Base-by-base conservation (phyloP, 2,113 vertebrate species). In the Phalacrocorax brasilianus region DNA sequence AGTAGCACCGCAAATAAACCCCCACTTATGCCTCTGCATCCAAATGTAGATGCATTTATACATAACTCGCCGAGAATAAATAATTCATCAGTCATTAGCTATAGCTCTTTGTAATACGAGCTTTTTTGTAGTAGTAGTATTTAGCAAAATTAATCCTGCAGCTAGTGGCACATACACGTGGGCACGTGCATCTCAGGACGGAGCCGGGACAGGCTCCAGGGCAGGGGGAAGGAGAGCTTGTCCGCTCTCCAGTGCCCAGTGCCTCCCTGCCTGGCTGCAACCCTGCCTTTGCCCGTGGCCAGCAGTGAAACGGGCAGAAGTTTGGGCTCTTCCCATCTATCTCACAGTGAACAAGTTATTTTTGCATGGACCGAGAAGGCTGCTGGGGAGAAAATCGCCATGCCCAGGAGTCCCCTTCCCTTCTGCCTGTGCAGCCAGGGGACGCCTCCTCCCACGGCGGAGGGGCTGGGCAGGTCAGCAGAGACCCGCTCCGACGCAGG, bases 271-370 rank as follows among this genome's bases (percentile, higher is more conserved):
- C 49, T 8, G 8, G 49, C 12, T 30, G 12, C 33, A n/a, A 2
- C 21, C 5, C 22, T 22, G 13, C 20, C 45, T 55, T 12, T 45
- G 32, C 20, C 8, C 6, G 22, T 13, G 35, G 13, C 16, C 38
- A 47, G 62, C 0, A 1, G n/a, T n/a, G 23, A 45, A 13, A 50
- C 0, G 0, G 44, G 61, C 18, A 52, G 47, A 35, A 10, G 11
- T 2, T 12, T 14, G 28, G 30, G 8, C 45, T 73, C 22, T 44
- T 70, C 38, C 33, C 11, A 5, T 38, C 47, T 14, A 11, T 42
- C 28, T 44, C 28, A 50, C 21, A 45, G 5, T 2, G 7, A 30
- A 30, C 27, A 8, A 23, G 7, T 27, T 6, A 55, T 42, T 73
- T 85, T 68, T 26, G 24, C 24, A 42, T 58, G 42, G 24, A 52